phyloP scores from a whole-genome alignment of 2,888 invertebrate genomes.

The Hirtodrosophila trivittata region DNA sequence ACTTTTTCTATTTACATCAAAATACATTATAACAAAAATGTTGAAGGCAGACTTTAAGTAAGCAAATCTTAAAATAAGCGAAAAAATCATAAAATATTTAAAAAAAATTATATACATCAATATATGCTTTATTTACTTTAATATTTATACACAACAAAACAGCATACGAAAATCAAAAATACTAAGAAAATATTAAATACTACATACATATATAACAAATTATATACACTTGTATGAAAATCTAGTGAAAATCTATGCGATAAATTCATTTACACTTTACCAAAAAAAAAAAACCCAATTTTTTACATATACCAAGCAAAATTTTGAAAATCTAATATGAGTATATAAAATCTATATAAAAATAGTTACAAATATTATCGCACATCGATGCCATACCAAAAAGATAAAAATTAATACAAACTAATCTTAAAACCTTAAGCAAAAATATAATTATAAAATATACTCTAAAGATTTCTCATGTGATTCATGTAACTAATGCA shows the following conservation, averaged over 20 bases:
- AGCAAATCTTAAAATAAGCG: slow-evolving; percentile 69
- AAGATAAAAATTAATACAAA: slow-evolving; percentile 4
- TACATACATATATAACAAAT: slow-evolving; percentile 29
- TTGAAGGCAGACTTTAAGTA: slow-evolving; percentile 75
- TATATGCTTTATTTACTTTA: slow-evolving; percentile 81
- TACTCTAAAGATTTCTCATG: slow-evolving; percentile 70
- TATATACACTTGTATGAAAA: slow-evolving; percentile 61
- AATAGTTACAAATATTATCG: slow-evolving; percentile 45
- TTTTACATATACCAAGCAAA: slow-evolving; percentile 63
- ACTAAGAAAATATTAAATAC: slow-evolving; percentile 6
- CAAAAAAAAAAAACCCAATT: too few relatives aligned
- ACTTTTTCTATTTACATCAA: slow-evolving; percentile 72
- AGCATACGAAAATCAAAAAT: slow-evolving; percentile 25
- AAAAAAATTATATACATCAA: slow-evolving; percentile 67
- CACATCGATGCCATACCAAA: slow-evolving; percentile 49
- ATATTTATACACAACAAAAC: slow-evolving; percentile 64
- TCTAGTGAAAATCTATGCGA: slow-evolving; percentile 59
- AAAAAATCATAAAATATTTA: slow-evolving; percentile 40
- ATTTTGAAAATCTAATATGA: slow-evolving; percentile 45
- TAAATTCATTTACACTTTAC: slow-evolving; percentile 72
- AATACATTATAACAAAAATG: slow-evolving; percentile 43
- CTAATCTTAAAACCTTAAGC: slow-evolving; percentile 15
- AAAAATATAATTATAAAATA: slow-evolving; percentile 17
- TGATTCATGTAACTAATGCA: slow-evolving; percentile 50
- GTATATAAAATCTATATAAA: slow-evolving; percentile 40